A percentile compares a stretch with the other conserved stretches of the same genome.
Conservation (phyloP, 1,140 invertebrate genomes). For the Drosophila cardini region DNA sequence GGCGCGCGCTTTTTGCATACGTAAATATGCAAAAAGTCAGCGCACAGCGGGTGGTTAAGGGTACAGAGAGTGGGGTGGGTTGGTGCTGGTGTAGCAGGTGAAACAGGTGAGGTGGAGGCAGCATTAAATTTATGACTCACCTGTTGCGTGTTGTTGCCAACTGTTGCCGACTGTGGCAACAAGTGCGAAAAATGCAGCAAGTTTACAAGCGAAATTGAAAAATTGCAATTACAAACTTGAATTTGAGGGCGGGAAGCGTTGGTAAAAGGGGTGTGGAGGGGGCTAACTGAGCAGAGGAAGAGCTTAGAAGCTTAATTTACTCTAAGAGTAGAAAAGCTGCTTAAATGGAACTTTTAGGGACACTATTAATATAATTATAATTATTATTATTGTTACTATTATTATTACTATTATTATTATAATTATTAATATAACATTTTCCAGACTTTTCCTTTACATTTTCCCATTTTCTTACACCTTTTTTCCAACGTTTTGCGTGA, state of each 20-base stretch:
- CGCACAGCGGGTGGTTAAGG: slow-evolving; percentile 14
- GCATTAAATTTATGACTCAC: slow-evolving; percentile 50
- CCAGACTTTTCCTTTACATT: no score
- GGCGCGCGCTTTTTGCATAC: slow-evolving; percentile 57
- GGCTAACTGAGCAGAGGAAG: not conserved
- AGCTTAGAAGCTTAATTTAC: not conserved
- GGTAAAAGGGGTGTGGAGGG: not conserved
- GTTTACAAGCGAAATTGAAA: slow-evolving; percentile 69
- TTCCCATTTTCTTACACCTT: not conserved
- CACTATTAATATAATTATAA: no score
- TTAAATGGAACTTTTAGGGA: no score
- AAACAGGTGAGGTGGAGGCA: no score
- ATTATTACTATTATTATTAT: no score
- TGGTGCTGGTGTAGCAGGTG: not conserved
- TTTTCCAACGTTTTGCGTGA: slow-evolving; percentile 18
- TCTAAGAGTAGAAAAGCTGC: no score
- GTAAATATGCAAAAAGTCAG: slow-evolving; percentile 54
- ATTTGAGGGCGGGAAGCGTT: not conserved
- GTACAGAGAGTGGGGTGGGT: not conserved
- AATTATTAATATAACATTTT: no score
- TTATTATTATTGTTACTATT: no score
- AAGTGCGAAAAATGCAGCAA: slow-evolving; percentile 67
- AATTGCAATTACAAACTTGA: slow-evolving; percentile 43
- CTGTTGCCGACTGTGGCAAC: slow-evolving; percentile 7
- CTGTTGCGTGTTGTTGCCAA: slow-evolving; percentile 63